These are phyloP conservation scores for Cydia pomonella DNA, from an alignment of 1,140 invertebrate genomes.

Conservation along the genomic window DNA sequence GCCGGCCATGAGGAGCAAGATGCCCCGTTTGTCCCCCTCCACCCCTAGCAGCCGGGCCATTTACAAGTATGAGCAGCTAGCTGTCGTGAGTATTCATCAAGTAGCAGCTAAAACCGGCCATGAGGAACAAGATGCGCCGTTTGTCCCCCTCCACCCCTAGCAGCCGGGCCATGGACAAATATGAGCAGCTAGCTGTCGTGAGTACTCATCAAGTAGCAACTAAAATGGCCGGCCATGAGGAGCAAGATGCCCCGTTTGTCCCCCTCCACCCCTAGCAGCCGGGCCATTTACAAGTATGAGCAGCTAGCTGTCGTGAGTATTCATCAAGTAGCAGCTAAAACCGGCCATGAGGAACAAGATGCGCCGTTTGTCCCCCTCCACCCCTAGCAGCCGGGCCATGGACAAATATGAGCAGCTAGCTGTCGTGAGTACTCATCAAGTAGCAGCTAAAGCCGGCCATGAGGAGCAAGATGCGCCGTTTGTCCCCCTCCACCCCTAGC, in stretches of 20 bases:
- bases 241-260: slow-evolving; percentile 52
- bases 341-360: slow-evolving; percentile 40
- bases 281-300: slow-evolving; percentile 81
- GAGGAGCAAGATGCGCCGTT: slow-evolving; percentile 45
- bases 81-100: slow-evolving; percentile 80
- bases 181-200: too few species aligned
- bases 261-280: slow-evolving; percentile 62
- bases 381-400: slow-evolving; percentile 51
- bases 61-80: slow-evolving; percentile 82
- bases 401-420: too few species aligned
- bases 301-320: slow-evolving; percentile 82
- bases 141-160: slow-evolving; percentile 63
- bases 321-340: slow-evolving; percentile 35
- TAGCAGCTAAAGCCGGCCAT: slow-evolving; percentile 33
- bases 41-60: slow-evolving; percentile 65
- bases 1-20: slow-evolving; percentile 36
- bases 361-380: slow-evolving; percentile 55
- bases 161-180: slow-evolving; percentile 31
- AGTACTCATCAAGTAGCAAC: background rate
- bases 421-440: background rate
- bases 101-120: slow-evolving; percentile 35
- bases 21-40: slow-evolving; percentile 52
- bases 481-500: slow-evolving; percentile 62
- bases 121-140: slow-evolving; percentile 46
- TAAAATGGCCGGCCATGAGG: slow-evolving; percentile 40